Percentiles rank a stretch among this genome's conserved stretches.
Evolutionary conservation across 2,113 vertebrate genomes (phyloP).

Genomic region (Charina bottae): DNA sequence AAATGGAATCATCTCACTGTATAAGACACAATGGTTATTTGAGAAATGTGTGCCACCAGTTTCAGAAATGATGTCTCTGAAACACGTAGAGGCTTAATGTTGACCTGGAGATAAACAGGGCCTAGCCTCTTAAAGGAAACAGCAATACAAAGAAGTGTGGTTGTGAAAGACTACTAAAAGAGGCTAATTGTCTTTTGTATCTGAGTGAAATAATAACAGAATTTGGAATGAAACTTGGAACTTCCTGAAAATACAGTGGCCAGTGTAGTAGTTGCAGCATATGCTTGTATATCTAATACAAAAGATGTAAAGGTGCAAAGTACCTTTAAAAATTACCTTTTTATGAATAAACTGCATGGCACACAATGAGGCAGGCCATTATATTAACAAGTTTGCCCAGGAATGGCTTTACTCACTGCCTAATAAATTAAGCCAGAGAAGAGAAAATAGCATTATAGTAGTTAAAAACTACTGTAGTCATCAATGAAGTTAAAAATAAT

Average conservation of each 20-base stretch:
- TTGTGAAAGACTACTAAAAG: constrained; percentile 19
- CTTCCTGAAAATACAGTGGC: background rate
- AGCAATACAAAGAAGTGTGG: constrained; percentile 28
- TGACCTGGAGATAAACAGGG: constrained; percentile 44
- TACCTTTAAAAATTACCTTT: too few species aligned
- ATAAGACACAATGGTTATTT: constrained; percentile 58
- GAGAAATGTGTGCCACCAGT: constrained; percentile 61
- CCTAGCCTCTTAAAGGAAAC: constrained; percentile 42
- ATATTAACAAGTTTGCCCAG: background rate
- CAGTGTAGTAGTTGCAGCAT: background rate
- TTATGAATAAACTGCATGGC: background rate
- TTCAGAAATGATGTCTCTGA: constrained; percentile 58
- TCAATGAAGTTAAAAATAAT: background rate
- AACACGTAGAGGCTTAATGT: constrained; percentile 49
- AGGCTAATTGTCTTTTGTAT: constrained; percentile 5
- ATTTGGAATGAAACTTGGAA: background rate
- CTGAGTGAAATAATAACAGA: constrained; percentile 1
- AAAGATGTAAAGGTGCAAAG: background rate
- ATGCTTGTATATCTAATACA: background rate
- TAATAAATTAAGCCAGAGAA: background rate
- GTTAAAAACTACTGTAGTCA: background rate
- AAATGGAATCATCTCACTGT: constrained; percentile 52
- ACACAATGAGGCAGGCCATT: background rate
- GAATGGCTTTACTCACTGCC: background rate
- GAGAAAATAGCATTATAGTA: background rate